Evolutionary conservation across 2,113 vertebrate genomes (phyloP), one percentile per base, ranked within the genome.

Genomic region (Corythoichthys intestinalis): DNA sequence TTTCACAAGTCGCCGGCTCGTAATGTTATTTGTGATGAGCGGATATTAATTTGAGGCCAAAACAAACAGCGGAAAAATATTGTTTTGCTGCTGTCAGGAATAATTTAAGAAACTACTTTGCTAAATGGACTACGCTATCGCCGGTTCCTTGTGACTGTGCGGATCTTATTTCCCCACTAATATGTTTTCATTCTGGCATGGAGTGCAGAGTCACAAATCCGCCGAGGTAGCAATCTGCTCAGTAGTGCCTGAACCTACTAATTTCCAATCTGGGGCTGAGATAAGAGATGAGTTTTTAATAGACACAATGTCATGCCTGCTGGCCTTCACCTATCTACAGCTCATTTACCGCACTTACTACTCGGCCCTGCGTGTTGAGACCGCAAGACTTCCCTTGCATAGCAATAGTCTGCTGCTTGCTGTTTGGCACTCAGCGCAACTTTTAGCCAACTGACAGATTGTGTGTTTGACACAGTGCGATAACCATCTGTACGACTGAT

Each of bases 231-330:
- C 75, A 77, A 68, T 76, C 58, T 52, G 10, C 65, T 83, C 66
- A 62, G 52, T 65, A 69, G 69, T 66, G 67, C 47, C 75, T 37
- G 59, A 67, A 57, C 66, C 70, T 58, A 28, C 41, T 77, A 70
- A 85, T 89, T 80, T 85, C 73, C 75, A 73, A 74, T 81, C 74
- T 67, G 75, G 38, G 54, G 74, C 67, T 12, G 9, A 78, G 72
- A 77, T 77, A 74, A 82, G 67, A 76, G 71, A 89, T 80, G 77
- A 81, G 82, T 66, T 85, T 86, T 84, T 87, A 85, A 87, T 85
- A 77, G 75, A 84, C 70, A 85, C 75, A 82, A 74, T 79, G 79
- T 87, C 78, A 78, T 79, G 85, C 74, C 80, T 77, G 79, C 70
- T 85, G 84, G 78, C 74, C 75, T 75, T 69, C 63, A 60, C 66